Percentiles rank a stretch among this genome's conserved stretches.
These are phyloP conservation scores for Limnephilus auricula DNA, from an alignment of 2,888 invertebrate genomes.

Conservation along the genomic window DNA sequence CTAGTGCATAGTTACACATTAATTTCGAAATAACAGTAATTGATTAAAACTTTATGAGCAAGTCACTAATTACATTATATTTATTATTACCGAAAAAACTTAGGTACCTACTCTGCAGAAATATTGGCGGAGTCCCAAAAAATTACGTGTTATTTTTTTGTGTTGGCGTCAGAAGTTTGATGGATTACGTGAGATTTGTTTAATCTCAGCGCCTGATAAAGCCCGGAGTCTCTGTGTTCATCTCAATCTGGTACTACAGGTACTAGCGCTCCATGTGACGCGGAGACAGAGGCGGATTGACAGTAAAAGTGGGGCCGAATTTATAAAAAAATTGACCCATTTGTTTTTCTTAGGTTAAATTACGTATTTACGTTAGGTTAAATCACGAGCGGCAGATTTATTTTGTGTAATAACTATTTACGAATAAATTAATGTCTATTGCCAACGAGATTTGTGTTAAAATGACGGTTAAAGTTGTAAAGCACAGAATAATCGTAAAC, in stretches of 20 bases:
- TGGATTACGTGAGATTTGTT: constrained; percentile 27
- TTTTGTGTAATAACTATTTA: too few relatives aligned
- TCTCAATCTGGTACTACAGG: not conserved
- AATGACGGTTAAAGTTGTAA: not conserved
- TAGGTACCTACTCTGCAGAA: not conserved
- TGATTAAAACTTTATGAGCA: not conserved
- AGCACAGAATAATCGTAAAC: not conserved
- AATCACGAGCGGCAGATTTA: too few relatives aligned
- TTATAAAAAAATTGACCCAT: not conserved
- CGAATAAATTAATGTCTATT: too few relatives aligned
- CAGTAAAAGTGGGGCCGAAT: not conserved
- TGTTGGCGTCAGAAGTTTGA: constrained; percentile 14
- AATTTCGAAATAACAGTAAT: too few relatives aligned
- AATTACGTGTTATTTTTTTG: not conserved
- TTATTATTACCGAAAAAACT: not conserved
- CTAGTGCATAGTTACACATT: too few relatives aligned
- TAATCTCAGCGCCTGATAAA: constrained; percentile 13
- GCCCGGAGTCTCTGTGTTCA: not conserved
- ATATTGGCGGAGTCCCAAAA: not conserved
- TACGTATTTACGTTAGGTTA: too few relatives aligned
- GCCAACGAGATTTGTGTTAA: not conserved
- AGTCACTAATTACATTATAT: not conserved
- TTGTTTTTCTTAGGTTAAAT: not conserved
- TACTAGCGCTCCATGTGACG: not conserved
- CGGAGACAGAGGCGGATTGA: not conserved